phyloP scores from a whole-genome alignment of 1,140 invertebrate genomes.

The Papilio glaucus region DNA sequence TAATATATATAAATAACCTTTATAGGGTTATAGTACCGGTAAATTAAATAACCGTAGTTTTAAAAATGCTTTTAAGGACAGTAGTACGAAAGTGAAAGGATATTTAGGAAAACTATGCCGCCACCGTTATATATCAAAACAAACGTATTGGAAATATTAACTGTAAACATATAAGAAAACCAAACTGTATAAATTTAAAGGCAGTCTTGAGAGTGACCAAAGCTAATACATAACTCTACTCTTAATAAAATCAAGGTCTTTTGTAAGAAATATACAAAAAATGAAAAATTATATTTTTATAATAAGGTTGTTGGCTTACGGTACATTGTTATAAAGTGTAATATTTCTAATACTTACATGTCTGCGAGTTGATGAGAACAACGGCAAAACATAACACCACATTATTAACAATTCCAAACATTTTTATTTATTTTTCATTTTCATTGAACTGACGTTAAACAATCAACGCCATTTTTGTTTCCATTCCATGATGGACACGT shows the following conservation, averaged over 20 bases:
- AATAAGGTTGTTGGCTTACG: not conserved
- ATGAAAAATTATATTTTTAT: slow-evolving; percentile 34
- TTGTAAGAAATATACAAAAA: slow-evolving; percentile 42
- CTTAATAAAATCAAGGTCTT: slow-evolving; percentile 55
- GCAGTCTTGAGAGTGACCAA: not conserved
- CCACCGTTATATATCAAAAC: slow-evolving; percentile 45
- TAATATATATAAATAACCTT: not conserved
- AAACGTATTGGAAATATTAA: slow-evolving; percentile 32
- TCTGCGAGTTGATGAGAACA: slow-evolving; percentile 52
- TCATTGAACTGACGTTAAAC: slow-evolving; percentile 66
- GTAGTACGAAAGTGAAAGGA: slow-evolving; percentile 51
- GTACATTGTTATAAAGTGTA: not conserved
- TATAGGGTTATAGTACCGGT: slow-evolving; percentile 18
- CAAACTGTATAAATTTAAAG: not conserved
- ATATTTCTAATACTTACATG: slow-evolving; percentile 61
- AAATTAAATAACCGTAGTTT: slow-evolving; percentile 1
- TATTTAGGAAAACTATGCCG: slow-evolving; percentile 34
- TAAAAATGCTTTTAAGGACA: slow-evolving; percentile 40
- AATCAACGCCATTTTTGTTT: slow-evolving; percentile 75
- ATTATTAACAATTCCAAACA: slow-evolving; percentile 61
- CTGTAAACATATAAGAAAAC: slow-evolving; percentile 23
- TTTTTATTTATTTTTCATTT: slow-evolving; percentile 78
- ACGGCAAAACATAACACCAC: slow-evolving; percentile 58
- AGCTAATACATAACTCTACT: slow-evolving; percentile 36
- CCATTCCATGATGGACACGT: slow-evolving; percentile 44